Evolutionary conservation across 2,797 vertebrate genomes (phyloP).

Genomic region (Gastrophryne carolinensis): DNA sequence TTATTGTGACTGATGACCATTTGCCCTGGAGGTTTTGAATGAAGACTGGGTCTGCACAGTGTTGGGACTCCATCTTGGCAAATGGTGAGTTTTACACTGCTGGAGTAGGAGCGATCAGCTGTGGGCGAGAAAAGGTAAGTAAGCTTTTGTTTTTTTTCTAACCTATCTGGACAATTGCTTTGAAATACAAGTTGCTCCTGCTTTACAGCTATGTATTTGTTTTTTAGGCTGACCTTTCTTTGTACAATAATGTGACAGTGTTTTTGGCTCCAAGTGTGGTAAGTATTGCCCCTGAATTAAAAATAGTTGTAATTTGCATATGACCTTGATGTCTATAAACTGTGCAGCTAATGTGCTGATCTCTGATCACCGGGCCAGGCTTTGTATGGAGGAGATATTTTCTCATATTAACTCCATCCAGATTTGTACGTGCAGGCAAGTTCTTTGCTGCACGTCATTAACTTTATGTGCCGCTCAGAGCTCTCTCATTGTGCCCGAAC

Average conservation of each 20-base stretch:
- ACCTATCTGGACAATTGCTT: too few relatives aligned
- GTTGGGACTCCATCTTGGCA: too few relatives aligned
- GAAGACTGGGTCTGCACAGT: too few relatives aligned
- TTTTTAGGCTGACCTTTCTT: conserved; percentile 69
- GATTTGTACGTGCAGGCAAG: not conserved
- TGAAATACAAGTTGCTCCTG: too few relatives aligned
- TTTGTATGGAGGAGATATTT: not conserved
- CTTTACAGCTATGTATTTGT: not conserved
- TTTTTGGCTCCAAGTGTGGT: conserved; percentile 75
- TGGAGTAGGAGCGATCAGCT: too few relatives aligned
- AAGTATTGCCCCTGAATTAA: conserved; percentile 45
- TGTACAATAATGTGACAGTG: conserved; percentile 71
- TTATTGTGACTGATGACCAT: too few relatives aligned
- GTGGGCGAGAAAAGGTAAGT: too few relatives aligned
- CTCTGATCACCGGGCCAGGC: not conserved
- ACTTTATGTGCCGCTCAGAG: conserved; percentile 13
- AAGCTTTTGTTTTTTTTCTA: too few relatives aligned
- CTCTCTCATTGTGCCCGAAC: conserved; percentile 4
- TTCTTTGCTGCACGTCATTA: conserved; percentile 5
- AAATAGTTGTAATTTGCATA: not conserved
- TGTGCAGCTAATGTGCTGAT: not conserved
- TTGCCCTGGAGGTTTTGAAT: too few relatives aligned
- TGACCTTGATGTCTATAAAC: conserved; percentile 3
- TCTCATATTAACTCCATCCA: not conserved
- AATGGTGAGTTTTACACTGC: too few relatives aligned